Evolutionary conservation across 1,140 invertebrate genomes (phyloP).

Genomic region (Hermetia illucens): DNA sequence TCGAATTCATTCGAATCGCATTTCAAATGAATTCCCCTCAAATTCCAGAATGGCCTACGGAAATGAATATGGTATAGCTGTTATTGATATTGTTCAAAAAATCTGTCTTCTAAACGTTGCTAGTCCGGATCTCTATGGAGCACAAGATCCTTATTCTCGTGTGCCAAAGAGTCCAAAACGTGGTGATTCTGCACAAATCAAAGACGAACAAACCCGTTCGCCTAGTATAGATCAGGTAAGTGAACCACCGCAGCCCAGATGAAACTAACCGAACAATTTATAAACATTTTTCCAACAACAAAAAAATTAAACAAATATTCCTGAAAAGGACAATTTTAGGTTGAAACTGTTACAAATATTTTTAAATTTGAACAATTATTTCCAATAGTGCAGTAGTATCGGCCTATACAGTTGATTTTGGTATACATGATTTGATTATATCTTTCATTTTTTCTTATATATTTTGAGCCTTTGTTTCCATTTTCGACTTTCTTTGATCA

Average conservation of each 20-base stretch:
- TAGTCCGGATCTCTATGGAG: slow-evolving; percentile 76
- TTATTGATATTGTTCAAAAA: slow-evolving; percentile 89
- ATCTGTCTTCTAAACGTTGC: slow-evolving; percentile 72
- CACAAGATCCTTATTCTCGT: slow-evolving; percentile 74
- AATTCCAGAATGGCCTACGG: slow-evolving; percentile 82
- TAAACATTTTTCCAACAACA: background rate
- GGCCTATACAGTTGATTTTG: no score
- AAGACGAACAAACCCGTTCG: slow-evolving; percentile 62
- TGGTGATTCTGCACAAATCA: slow-evolving; percentile 33
- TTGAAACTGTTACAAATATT: no score
- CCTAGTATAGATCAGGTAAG: slow-evolving; percentile 84
- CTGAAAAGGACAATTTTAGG: no score
- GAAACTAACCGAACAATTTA: no score
- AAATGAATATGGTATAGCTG: slow-evolving; percentile 84
- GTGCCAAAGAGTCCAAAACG: slow-evolving; percentile 70
- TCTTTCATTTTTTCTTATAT: no score
- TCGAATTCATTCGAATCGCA: background rate
- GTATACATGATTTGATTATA: no score
- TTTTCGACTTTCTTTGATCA: no score
- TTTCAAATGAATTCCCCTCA: slow-evolving; percentile 14
- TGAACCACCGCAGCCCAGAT: no score
- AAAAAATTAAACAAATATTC: background rate
- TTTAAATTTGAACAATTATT: no score
- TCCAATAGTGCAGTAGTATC: no score
- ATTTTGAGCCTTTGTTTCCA: no score